These are phyloP conservation scores for Palythoa caribaeorum DNA, from an alignment of 92 coral and sea anemone genomes.

Conservation along the genomic window DNA sequence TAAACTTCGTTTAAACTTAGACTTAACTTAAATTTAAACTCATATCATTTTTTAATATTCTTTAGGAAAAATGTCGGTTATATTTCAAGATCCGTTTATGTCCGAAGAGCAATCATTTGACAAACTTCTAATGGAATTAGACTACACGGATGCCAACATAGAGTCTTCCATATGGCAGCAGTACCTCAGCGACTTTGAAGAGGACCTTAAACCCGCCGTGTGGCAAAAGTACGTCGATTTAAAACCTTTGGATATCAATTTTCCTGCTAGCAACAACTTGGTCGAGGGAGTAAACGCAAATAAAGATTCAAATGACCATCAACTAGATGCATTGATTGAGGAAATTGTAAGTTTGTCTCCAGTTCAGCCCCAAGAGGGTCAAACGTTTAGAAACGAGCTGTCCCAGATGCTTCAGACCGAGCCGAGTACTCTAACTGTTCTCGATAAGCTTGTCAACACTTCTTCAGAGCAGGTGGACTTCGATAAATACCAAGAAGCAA, in stretches of 20 bases:
- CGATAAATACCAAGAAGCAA: background rate
- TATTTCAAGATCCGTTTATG: constrained; percentile 44
- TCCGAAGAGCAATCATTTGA: constrained; percentile 40
- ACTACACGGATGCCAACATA: constrained; percentile 37
- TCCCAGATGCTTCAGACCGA: constrained; percentile 17
- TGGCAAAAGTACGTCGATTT: constrained; percentile 40
- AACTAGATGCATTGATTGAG: constrained; percentile 36
- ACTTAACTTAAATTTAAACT: no score
- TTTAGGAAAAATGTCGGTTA: constrained; percentile 41
- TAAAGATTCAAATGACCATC: constrained; percentile 12
- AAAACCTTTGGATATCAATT: constrained; percentile 2
- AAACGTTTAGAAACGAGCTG: background rate
- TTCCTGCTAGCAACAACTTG: background rate
- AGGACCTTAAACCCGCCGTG: constrained; percentile 37
- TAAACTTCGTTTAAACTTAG: no score
- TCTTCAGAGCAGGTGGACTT: constrained; percentile 7
- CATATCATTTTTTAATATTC: no score
- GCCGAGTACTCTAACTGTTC: constrained; percentile 32
- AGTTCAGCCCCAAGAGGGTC: background rate
- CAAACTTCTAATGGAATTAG: constrained; percentile 28
- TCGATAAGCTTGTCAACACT: constrained; percentile 28
- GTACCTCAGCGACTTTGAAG: constrained; percentile 40
- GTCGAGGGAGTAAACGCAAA: background rate
- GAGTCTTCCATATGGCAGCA: constrained; percentile 46
- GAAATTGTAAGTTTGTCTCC: constrained; percentile 23